Evolutionary conservation across 2,888 invertebrate genomes (phyloP).

Genomic region (Labia minor): DNA sequence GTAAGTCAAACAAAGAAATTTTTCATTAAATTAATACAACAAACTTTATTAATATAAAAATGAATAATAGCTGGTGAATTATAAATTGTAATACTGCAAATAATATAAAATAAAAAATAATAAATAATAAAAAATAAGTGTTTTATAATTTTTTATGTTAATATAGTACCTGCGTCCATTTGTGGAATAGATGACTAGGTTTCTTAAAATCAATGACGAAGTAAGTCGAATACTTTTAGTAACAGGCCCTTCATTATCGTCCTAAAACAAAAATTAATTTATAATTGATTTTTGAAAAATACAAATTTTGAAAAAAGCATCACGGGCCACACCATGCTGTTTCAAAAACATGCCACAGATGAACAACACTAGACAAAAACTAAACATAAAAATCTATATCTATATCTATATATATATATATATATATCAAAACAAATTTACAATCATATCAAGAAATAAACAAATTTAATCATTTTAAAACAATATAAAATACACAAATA

Average conservation of each 20-base stretch:
- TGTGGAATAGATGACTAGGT: constrained; percentile 90
- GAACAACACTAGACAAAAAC: constrained; percentile 23
- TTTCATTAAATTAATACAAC: neutral
- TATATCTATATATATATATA: too few species aligned
- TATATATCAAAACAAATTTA: too few species aligned
- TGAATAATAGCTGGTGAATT: too few species aligned
- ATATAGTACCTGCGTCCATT: constrained; percentile 91
- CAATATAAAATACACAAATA: neutral
- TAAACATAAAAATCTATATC: constrained; percentile 21
- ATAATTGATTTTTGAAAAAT: neutral
- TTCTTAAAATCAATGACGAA: constrained; percentile 89
- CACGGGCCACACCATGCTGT: constrained; percentile 14
- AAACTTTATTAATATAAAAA: too few species aligned
- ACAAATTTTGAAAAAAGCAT: too few species aligned
- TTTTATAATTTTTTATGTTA: too few species aligned
- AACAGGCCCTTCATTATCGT: constrained; percentile 97
- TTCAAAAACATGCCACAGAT: constrained; percentile 13
- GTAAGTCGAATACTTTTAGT: constrained; percentile 98
- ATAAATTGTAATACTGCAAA: too few species aligned
- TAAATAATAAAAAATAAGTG: too few species aligned
- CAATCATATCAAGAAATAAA: too few species aligned
- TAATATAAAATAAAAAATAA: too few species aligned
- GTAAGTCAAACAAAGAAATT: neutral
- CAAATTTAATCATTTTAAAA: too few species aligned
- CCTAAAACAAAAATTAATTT: constrained; percentile 50